These are phyloP conservation scores for Branchipolynoe longqiensis DNA, from an alignment of 2,888 invertebrate genomes.

Conservation along the genomic window DNA sequence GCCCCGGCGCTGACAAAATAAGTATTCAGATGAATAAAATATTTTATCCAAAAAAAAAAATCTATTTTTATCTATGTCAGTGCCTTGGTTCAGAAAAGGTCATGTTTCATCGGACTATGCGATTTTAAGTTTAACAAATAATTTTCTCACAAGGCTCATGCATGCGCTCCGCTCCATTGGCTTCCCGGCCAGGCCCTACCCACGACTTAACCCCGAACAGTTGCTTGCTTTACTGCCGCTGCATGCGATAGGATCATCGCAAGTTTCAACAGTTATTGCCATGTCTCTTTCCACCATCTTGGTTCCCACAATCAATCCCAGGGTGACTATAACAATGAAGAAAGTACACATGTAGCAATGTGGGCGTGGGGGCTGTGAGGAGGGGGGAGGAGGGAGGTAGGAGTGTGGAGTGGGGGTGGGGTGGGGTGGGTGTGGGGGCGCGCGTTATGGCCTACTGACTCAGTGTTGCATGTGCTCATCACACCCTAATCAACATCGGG, in stretches of 20 bases:
- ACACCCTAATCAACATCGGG: neutral
- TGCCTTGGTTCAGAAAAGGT: too few species aligned
- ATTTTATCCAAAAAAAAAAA: too few species aligned
- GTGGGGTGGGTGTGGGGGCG: too few species aligned
- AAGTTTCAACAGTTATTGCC: conserved; percentile 7
- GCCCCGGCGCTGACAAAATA: too few species aligned
- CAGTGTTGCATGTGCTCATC: neutral
- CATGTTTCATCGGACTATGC: too few species aligned
- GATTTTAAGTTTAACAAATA: conserved; percentile 5
- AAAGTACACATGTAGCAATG: too few species aligned
- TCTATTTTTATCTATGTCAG: too few species aligned
- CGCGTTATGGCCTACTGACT: neutral
- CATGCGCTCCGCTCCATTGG: neutral
- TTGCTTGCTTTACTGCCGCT: too few species aligned
- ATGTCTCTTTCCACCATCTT: neutral
- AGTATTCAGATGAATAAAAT: too few species aligned
- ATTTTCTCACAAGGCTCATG: conserved; percentile 4
- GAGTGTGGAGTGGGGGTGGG: too few species aligned
- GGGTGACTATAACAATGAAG: neutral
- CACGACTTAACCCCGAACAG: neutral
- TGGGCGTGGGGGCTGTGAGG: too few species aligned
- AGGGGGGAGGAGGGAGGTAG: too few species aligned
- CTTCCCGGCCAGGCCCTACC: neutral
- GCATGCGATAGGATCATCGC: neutral
- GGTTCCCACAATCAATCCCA: neutral